Evolutionary conservation across 2,888 invertebrate species (phyloP).

Genomic region (Unio delphinus): DNA sequence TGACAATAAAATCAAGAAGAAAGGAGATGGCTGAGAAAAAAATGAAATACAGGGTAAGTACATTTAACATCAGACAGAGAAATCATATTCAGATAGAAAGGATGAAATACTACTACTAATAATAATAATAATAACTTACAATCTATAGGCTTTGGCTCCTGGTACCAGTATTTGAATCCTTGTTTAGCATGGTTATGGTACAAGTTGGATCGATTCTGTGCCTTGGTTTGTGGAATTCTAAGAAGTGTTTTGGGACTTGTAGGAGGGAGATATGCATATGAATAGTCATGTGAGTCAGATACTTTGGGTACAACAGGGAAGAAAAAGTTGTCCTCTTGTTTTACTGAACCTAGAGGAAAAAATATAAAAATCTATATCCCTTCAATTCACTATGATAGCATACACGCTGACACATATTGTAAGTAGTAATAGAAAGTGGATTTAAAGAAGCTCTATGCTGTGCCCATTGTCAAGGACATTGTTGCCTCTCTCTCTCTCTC

Average conservation of each 20-base stretch:
- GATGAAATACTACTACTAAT: background rate
- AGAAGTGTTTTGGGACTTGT: background rate
- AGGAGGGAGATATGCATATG: background rate
- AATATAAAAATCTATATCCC: slow-evolving; percentile 2
- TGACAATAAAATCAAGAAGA: background rate
- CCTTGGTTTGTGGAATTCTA: no score
- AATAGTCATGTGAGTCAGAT: background rate
- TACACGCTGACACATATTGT: background rate
- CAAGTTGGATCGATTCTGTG: slow-evolving; percentile 9
- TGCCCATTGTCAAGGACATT: background rate
- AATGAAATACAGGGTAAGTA: background rate
- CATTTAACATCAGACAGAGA: background rate
- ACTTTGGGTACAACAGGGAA: slow-evolving; percentile 27
- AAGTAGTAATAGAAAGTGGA: background rate
- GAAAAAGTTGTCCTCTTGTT: slow-evolving; percentile 53
- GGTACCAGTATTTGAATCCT: slow-evolving; percentile 58
- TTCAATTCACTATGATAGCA: background rate
- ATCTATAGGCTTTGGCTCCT: slow-evolving; percentile 56
- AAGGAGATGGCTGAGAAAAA: background rate
- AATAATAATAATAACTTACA: slow-evolving; percentile 45
- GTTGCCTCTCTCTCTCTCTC: no score
- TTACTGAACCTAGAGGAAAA: slow-evolving; percentile 42
- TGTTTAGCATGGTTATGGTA: slow-evolving; percentile 47
- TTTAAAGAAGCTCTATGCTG: background rate
- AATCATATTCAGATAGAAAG: background rate